Evolutionary conservation across 2,113 vertebrate genomes (phyloP).

Genomic region (Globicephala melas): DNA sequence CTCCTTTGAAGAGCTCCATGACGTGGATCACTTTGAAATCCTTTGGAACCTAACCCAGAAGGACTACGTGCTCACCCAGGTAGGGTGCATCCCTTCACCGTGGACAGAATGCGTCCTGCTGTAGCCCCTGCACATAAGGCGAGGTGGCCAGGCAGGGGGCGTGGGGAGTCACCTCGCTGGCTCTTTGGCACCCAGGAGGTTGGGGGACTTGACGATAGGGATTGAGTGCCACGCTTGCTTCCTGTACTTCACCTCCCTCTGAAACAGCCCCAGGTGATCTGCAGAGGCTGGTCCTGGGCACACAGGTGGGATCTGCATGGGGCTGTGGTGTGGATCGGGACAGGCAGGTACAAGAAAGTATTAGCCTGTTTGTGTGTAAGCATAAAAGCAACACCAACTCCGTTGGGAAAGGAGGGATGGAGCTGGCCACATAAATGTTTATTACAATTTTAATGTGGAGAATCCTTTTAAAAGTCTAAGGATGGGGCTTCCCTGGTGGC

Average conservation of each 20-base stretch:
- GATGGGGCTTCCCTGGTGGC: background rate
- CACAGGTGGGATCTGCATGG: background rate
- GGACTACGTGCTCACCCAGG: slow-evolving; percentile 79
- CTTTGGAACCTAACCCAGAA: slow-evolving; percentile 79
- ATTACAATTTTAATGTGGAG: background rate
- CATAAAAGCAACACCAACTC: background rate
- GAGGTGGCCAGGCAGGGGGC: fast-evolving
- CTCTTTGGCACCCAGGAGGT: background rate
- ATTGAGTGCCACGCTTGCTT: fast-evolving
- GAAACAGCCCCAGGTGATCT: background rate
- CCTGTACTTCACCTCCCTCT: background rate
- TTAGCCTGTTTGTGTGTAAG: background rate
- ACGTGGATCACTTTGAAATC: slow-evolving; percentile 83
- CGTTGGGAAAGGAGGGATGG: background rate
- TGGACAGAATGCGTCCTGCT: fast-evolving
- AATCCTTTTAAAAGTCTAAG: background rate
- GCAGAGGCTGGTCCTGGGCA: background rate
- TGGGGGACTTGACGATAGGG: background rate
- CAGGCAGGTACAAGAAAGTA: background rate
- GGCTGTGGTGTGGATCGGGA: background rate
- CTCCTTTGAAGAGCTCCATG: slow-evolving; percentile 69
- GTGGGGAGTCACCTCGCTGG: fast-evolving
- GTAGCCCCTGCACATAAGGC: fast-evolving
- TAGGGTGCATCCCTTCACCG: background rate
- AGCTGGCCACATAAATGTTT: background rate